These are phyloP conservation scores for Betta splendens DNA, from an alignment of 2,797 vertebrate species.

Conservation along the genomic window DNA sequence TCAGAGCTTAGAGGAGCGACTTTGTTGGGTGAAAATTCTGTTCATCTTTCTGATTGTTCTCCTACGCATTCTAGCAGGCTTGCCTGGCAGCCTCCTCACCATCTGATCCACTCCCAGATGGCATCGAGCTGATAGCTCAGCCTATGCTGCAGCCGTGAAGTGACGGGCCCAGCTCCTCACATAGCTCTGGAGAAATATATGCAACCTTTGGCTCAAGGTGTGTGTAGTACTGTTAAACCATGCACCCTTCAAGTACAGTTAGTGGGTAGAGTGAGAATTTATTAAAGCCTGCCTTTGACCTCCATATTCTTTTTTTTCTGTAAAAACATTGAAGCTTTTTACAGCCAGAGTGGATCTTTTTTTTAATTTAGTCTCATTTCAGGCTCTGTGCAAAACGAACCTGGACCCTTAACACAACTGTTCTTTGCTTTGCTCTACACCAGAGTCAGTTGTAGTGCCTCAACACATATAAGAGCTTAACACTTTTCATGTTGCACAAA, in stretches of 20 bases:
- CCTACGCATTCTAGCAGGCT: background rate
- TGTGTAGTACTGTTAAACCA: background rate
- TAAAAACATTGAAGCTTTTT: background rate
- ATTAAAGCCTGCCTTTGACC: background rate
- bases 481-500: background rate
- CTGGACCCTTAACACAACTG: no score
- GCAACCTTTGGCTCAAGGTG: background rate
- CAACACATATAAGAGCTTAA: slow-evolving; percentile 23
- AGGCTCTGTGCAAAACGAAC: no score
- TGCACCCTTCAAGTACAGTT: background rate
- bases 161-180: slow-evolving; percentile 9
- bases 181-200: slow-evolving; percentile 1
- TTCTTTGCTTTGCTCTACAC: no score
- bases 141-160: slow-evolving; percentile 16
- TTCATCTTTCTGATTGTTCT: background rate
- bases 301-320: background rate
- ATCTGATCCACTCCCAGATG: slow-evolving; percentile 42
- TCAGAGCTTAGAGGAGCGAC: background rate
- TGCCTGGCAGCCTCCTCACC: slow-evolving; percentile 23
- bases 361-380: background rate
- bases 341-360: background rate
- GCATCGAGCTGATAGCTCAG: slow-evolving; percentile 13
- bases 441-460: no score
- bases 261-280: background rate
- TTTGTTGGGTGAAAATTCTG: background rate